These are phyloP conservation scores for Tetragonula clypearis DNA, from an alignment of 1,140 invertebrate genomes.

Conservation along the genomic window DNA sequence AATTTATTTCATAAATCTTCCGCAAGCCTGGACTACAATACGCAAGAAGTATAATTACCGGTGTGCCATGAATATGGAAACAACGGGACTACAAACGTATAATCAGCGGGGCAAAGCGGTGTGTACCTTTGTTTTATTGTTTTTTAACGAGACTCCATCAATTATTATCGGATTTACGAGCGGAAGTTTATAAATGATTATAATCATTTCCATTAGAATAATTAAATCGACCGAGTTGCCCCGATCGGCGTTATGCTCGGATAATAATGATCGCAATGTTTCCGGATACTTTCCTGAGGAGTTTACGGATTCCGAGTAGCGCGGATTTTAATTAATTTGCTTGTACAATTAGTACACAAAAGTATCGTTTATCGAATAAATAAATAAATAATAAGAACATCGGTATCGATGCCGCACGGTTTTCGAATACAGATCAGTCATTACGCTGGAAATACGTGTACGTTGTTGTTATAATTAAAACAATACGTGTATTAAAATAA, in stretches of 20 bases:
- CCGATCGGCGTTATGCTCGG: no score
- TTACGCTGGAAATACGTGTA: neutral
- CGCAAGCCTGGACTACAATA: neutral
- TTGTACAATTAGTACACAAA: neutral
- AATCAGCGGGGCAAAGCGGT: neutral
- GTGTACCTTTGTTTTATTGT: neutral
- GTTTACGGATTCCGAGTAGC: neutral
- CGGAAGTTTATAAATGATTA: neutral
- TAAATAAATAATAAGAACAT: no score
- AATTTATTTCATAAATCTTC: neutral
- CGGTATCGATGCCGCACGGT: no score
- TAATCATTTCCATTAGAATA: neutral
- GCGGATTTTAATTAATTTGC: neutral
- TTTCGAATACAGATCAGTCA: no score
- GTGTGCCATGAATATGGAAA: neutral
- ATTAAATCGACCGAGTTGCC: neutral
- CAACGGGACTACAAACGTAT: no score
- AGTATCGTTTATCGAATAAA: neutral
- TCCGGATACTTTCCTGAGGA: neutral
- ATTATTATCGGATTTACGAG: neutral
- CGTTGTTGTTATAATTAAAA: neutral
- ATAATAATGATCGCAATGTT: constrained; percentile 3
- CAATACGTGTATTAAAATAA: neutral
- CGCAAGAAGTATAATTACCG: neutral
- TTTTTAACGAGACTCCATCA: neutral